Base-by-base conservation (phyloP, 2,797 vertebrate genomes). In the Lutra lutra region DNA sequence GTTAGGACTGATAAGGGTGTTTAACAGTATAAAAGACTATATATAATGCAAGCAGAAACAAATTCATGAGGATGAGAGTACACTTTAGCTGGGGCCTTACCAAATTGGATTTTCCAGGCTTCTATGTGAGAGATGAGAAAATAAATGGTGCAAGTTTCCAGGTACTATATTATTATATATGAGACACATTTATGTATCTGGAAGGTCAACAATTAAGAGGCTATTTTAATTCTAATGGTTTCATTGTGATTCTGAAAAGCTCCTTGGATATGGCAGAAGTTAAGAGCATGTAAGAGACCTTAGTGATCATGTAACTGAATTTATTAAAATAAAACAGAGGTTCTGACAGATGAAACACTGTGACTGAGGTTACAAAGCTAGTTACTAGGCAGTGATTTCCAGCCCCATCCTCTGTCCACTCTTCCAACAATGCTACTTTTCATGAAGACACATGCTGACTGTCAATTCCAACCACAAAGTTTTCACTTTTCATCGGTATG, bases 191-290 rank as follows among this genome's bases (percentile, higher is more conserved):
- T 64, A 56, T 73, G 11, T 32, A 62, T 25, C n/a, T 84, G 40
- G 58, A 78, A 15, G 46, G 62, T 51, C 40, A 90, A 83, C 48
- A 89, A 54, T 58, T 86, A 95, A 56, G 27, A 92, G 23, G 29
- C 20, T 87, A 96, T 46, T 94, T 92, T 92, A 78, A 89, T 6
- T 94, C 32, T 29, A 83, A 84, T 40, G 17, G 68, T 87, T 93
- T 94, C 38, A 83, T 21, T 56, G 72, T 89, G 32, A 96, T 94
- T 97, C 79, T 93, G 82, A 89, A 92, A 96, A 86, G 23, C 13
- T 95, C 92, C 58, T 91, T 94, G 29, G 73, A 92, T 60, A 77
- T 7, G 35, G 58, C 25, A 82, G 14, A 92, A 88, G 54, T 83
- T 82, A 66, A 73, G 35, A 77, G 18, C 17, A 12, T 64, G 51